These are phyloP conservation scores for Platalea minor DNA, from an alignment of 2,797 vertebrate genomes.

Conservation along the genomic window DNA sequence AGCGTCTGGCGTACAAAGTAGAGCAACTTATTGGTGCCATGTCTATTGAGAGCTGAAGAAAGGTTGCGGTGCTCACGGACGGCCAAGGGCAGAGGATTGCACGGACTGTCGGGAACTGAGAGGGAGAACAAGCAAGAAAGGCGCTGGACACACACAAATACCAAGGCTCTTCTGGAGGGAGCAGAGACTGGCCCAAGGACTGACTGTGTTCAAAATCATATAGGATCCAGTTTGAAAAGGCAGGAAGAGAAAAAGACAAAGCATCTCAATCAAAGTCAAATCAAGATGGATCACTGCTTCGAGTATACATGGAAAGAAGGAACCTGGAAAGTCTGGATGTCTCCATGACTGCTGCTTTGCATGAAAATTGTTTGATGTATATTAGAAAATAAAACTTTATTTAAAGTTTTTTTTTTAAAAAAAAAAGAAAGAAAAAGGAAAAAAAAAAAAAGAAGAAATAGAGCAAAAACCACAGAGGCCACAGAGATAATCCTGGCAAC, in stretches of 20 bases:
- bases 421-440: background rate
- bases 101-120: background rate
- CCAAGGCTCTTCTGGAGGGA: slow-evolving; percentile 16
- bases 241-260: background rate
- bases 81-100: slow-evolving; percentile 55
- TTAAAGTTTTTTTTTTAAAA: slow-evolving; percentile 49
- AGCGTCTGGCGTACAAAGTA: slow-evolving; percentile 94
- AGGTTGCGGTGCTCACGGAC: background rate
- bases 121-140: slow-evolving; percentile 48
- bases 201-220: background rate
- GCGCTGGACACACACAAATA: slow-evolving; percentile 10
- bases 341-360: slow-evolving; percentile 78
- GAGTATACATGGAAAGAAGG: background rate
- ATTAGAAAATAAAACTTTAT: slow-evolving; percentile 78
- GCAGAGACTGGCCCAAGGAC: slow-evolving; percentile 27
- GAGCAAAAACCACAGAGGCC: slow-evolving; percentile 56
- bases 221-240: slow-evolving; percentile 1
- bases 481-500: slow-evolving; percentile 48
- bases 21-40: slow-evolving; percentile 94
- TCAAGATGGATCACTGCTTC: background rate
- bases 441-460: slow-evolving; percentile 44
- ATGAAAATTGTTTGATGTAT: slow-evolving; percentile 78
- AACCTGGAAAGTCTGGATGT: slow-evolving; percentile 49
- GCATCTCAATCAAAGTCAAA: background rate
- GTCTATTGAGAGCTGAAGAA: slow-evolving; percentile 94